Evolutionary conservation across 1,140 invertebrate genomes (phyloP).

Genomic region (Camponotus pennsylvanicus): DNA sequence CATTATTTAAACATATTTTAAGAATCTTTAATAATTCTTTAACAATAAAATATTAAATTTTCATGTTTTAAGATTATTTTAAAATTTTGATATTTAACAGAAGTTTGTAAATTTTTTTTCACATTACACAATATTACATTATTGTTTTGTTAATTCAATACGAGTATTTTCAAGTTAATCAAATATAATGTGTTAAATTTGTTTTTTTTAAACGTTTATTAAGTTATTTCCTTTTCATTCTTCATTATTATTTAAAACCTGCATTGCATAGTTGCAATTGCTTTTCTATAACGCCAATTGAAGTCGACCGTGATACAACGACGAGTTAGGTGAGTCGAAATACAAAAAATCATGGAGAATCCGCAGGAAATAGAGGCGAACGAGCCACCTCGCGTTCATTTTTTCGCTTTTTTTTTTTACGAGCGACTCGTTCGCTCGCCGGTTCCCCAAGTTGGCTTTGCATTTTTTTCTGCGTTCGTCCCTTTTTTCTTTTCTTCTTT

Average conservation of each 20-base stretch:
- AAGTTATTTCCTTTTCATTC: slow-evolving; percentile 3
- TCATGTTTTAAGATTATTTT: neutral
- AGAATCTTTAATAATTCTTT: no score
- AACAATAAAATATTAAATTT: neutral
- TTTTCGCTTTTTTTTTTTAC: slow-evolving; percentile 46
- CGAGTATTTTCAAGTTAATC: neutral
- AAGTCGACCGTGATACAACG: neutral
- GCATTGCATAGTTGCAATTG: slow-evolving; percentile 56
- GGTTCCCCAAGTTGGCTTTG: slow-evolving; percentile 33
- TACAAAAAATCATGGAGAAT: slow-evolving; percentile 63
- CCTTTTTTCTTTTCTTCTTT: neutral
- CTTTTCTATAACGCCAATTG: neutral
- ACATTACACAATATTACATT: neutral
- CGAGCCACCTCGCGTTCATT: slow-evolving; percentile 7
- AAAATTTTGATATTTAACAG: neutral
- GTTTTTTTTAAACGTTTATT: neutral
- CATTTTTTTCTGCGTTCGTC: slow-evolving; percentile 50
- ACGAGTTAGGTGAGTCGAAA: slow-evolving; percentile 29
- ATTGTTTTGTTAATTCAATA: neutral
- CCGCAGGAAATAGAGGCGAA: slow-evolving; percentile 15
- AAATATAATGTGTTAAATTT: neutral
- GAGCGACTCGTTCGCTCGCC: slow-evolving; percentile 10
- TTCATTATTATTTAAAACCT: slow-evolving; percentile 49
- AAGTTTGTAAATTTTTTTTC: slow-evolving; percentile 12
- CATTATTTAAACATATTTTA: no score